phyloP scores from a whole-genome alignment of 2,888 invertebrate species.

The Rotaria socialis region DNA sequence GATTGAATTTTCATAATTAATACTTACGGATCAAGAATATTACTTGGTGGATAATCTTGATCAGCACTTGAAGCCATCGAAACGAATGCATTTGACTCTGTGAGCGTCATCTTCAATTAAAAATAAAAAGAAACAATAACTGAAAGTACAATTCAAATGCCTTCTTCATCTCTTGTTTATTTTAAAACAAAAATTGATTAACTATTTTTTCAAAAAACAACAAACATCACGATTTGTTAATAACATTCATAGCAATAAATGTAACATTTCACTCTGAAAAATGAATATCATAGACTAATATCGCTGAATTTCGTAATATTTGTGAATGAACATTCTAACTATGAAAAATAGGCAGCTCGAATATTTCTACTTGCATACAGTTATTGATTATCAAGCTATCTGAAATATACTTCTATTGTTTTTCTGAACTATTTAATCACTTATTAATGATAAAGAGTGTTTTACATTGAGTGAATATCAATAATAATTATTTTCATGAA shows the following conservation, averaged over 20 bases:
- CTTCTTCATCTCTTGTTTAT: too few relatives aligned
- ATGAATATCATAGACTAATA: not conserved
- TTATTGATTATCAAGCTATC: not conserved
- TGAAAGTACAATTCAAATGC: too few relatives aligned
- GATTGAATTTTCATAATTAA: too few relatives aligned
- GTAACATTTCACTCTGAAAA: not conserved
- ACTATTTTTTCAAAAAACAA: not conserved
- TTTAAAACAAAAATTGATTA: too few relatives aligned
- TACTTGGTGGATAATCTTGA: conserved; percentile 20
- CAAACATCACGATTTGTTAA: not conserved
- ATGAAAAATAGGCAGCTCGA: not conserved
- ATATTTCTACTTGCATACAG: not conserved
- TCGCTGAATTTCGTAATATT: not conserved
- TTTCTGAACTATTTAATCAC: conserved; percentile 52
- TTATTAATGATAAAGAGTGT: conserved; percentile 66
- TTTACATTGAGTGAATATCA: conserved; percentile 72
- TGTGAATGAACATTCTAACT: not conserved
- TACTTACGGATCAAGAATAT: conserved; percentile 25
- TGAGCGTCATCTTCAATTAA: not conserved
- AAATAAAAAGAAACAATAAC: not conserved
- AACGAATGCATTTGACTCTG: not conserved
- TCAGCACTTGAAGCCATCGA: conserved; percentile 26
- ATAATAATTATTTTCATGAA: conserved; percentile 72
- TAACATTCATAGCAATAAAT: not conserved
- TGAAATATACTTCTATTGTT: conserved; percentile 56